Conservation (phyloP, 2,113 vertebrate species). For the Eolophus roseicapilla region DNA sequence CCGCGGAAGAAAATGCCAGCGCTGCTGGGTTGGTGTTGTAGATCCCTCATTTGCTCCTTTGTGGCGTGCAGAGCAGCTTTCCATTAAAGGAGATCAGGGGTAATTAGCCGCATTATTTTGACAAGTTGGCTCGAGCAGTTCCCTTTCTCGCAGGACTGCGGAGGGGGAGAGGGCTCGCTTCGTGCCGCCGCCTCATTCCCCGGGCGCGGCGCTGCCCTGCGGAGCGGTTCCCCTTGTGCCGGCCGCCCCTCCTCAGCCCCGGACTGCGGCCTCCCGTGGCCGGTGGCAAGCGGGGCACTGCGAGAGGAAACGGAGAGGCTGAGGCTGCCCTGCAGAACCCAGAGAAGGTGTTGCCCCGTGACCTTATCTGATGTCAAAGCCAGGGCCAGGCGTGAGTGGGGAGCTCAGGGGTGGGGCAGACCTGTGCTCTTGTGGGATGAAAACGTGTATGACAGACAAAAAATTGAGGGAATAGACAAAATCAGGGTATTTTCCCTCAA, state of each 20-base stretch:
- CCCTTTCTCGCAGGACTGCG: conserved; percentile 62
- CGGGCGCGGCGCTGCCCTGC: background rate
- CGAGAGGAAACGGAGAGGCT: rapidly evolving
- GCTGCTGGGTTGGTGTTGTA: conserved; percentile 52
- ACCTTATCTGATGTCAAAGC: background rate
- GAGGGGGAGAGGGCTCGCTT: background rate
- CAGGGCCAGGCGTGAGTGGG: background rate
- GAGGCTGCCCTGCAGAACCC: background rate
- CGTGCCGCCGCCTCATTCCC: background rate
- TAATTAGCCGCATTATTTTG: conserved; percentile 87
- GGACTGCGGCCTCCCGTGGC: background rate
- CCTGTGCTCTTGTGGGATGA: rapidly evolving
- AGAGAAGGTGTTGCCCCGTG: background rate
- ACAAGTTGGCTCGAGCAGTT: conserved; percentile 79
- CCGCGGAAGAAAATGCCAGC: conserved; percentile 50
- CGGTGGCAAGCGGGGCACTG: background rate
- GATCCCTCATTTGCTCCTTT: conserved; percentile 77
- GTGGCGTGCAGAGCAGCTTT: conserved; percentile 75
- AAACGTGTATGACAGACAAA: background rate
- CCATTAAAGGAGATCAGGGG: conserved; percentile 82
- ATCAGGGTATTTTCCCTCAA: background rate
- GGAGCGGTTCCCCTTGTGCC: background rate
- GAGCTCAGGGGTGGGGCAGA: background rate
- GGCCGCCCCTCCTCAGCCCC: background rate
- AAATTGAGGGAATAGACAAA: background rate